Base-by-base conservation (phyloP, 2,888 invertebrate genomes). In the Fragum sueziense region DNA sequence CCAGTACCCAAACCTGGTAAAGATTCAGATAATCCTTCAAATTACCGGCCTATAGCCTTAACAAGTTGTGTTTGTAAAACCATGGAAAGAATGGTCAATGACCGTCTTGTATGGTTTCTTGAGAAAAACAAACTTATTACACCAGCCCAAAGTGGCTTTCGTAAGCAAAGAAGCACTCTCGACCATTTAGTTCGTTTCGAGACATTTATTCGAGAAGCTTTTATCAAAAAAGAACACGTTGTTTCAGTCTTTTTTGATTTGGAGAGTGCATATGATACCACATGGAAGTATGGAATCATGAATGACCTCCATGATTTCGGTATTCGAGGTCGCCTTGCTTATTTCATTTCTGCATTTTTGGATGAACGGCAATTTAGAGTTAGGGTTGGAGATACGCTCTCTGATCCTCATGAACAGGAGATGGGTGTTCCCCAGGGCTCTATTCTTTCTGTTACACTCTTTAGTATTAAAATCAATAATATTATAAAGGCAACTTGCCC, bases 31-130 rank as follows among this genome's bases (percentile, higher is more conserved):
- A 75, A 85, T 52, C 80, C 84, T 29, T 71, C 54, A 0, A 86
- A 77, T 88, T 89, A 89, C 65, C 67, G 87, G 20, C 87, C 89
- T 14, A 89, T 89, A n/a, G 85, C 87, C 34, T 74, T 89, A 27
- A 87, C 88, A 20, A 87, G 86, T 62, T 88, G 87, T 67, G 62
- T 88, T 17, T 88, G 88, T 52, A 89, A 89, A 71, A 65, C 85
- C 1, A 79, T 88, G 84, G 88, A 88, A 69, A 37, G 80, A 57
- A 85, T 88, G 84, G 76, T 89, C 2, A 87, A 85, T 62, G 59
- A 78, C 25, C 73, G 87, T 2, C 81, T 88, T 14, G 74, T 85
- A n/a, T 86, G 82, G 84, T 74, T 71, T 37, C 73, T 88, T 7
- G 85, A 87, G 57, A 59, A 75, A 3, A 71, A 84, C 29, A 68